Evolutionary conservation across 1,140 invertebrate species (phyloP).

Genomic region (Solenopsis invicta): DNA sequence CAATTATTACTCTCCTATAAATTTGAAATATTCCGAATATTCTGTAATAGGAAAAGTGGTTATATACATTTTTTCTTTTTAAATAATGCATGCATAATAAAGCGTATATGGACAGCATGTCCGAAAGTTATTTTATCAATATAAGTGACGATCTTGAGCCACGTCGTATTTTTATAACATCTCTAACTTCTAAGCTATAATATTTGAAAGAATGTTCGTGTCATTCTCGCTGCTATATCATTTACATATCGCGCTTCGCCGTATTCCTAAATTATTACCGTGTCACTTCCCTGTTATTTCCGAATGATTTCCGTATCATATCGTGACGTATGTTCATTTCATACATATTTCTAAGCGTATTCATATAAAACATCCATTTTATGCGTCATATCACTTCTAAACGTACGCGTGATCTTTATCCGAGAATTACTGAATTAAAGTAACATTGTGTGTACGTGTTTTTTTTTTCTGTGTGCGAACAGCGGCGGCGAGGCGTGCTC

Average conservation of each 20-base stretch:
- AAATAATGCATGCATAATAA: conserved; percentile 13
- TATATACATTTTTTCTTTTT: background rate
- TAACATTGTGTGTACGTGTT: background rate
- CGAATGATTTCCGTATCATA: conserved; percentile 37
- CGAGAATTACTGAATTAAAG: background rate
- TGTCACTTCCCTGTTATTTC: conserved; percentile 51
- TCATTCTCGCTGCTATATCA: conserved; percentile 3
- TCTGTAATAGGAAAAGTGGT: background rate
- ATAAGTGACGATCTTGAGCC: background rate
- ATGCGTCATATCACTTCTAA: background rate
- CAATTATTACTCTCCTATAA: conserved; percentile 37
- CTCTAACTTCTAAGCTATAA: conserved; percentile 17
- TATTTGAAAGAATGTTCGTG: conserved; percentile 26
- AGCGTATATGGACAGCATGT: background rate
- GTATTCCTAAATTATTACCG: conserved; percentile 43
- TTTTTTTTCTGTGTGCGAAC: background rate
- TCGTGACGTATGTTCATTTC: background rate
- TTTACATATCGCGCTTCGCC: conserved; percentile 12
- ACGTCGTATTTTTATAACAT: conserved; percentile 8
- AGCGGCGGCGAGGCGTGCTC: background rate
- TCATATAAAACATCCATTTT: background rate
- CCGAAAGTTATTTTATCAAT: background rate
- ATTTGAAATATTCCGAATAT: conserved; percentile 11
- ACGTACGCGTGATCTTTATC: background rate
- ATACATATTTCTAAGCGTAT: conserved; percentile 41